phyloP scores from a whole-genome alignment of 1,140 invertebrate species.

The Aphelinus certus region DNA sequence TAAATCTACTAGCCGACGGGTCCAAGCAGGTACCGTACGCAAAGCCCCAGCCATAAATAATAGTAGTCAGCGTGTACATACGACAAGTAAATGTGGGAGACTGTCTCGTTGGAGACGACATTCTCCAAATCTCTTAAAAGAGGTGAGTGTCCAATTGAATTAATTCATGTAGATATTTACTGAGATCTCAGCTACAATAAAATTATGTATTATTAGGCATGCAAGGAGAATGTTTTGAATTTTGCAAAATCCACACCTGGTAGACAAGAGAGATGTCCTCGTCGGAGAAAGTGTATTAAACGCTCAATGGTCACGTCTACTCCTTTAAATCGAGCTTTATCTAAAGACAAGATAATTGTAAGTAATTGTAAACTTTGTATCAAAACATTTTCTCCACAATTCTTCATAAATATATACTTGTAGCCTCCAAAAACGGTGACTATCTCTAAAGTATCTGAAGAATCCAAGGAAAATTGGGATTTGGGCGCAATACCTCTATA shows the following conservation, averaged over 20 bases:
- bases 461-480: constrained; percentile 65
- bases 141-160: constrained; percentile 47
- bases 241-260: constrained; percentile 60
- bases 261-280: constrained; percentile 57
- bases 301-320: constrained; percentile 63
- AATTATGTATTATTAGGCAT: constrained; percentile 54
- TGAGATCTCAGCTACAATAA: background rate
- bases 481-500: constrained; percentile 51
- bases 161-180: no score
- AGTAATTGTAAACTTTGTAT: constrained; percentile 18
- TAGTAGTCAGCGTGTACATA: constrained; percentile 55
- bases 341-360: constrained; percentile 57
- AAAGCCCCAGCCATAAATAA: constrained; percentile 59
- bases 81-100: constrained; percentile 57
- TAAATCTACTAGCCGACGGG: constrained; percentile 52
- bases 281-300: constrained; percentile 63
- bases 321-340: constrained; percentile 54
- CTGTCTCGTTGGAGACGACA: constrained; percentile 60
- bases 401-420: constrained; percentile 11
- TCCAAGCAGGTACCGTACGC: constrained; percentile 54
- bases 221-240: constrained; percentile 65
- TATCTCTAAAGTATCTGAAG: constrained; percentile 57
- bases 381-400: constrained; percentile 10
- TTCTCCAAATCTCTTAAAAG: constrained; percentile 61
- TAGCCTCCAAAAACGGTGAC: constrained; percentile 51